Evolutionary conservation across 2,113 vertebrate species (phyloP).

Genomic region (Coryphaenoides rupestris): DNA sequence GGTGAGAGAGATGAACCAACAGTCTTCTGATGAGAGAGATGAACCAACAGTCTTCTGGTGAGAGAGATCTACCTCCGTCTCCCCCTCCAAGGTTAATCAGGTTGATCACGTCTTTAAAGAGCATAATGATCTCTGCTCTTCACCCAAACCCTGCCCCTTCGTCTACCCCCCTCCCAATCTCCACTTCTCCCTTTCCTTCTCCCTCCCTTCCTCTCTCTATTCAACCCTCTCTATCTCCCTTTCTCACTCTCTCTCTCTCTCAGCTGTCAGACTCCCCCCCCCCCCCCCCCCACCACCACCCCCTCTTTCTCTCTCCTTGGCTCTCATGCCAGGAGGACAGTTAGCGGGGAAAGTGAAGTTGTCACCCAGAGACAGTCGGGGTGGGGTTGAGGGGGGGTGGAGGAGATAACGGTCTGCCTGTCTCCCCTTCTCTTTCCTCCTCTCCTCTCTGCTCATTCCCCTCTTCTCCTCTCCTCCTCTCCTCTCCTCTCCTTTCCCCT

Average conservation of each 20-base stretch:
- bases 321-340: slow-evolving; percentile 59
- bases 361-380: slow-evolving; percentile 79
- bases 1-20: no score
- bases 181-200: slow-evolving; percentile 37
- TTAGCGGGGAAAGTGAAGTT: slow-evolving; percentile 76
- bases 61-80: no score
- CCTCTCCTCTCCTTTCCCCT: no score
- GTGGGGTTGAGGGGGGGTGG: slow-evolving; percentile 73
- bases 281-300: background rate
- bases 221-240: background rate
- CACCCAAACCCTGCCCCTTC: slow-evolving; percentile 19
- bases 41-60: no score
- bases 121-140: slow-evolving; percentile 63
- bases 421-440: slow-evolving; percentile 1
- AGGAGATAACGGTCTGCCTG: slow-evolving; percentile 80
- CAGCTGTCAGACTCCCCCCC: slow-evolving; percentile 40
- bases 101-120: slow-evolving; percentile 78
- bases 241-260: slow-evolving; percentile 41
- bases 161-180: slow-evolving; percentile 9
- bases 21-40: no score
- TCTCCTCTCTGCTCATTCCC: no score
- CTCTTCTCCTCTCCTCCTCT: no score
- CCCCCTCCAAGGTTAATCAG: slow-evolving; percentile 78
- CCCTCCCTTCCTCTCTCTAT: slow-evolving; percentile 35
- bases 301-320: slow-evolving; percentile 32